Conservation (phyloP, 2,113 vertebrate genomes). For the Mugil cephalus region DNA sequence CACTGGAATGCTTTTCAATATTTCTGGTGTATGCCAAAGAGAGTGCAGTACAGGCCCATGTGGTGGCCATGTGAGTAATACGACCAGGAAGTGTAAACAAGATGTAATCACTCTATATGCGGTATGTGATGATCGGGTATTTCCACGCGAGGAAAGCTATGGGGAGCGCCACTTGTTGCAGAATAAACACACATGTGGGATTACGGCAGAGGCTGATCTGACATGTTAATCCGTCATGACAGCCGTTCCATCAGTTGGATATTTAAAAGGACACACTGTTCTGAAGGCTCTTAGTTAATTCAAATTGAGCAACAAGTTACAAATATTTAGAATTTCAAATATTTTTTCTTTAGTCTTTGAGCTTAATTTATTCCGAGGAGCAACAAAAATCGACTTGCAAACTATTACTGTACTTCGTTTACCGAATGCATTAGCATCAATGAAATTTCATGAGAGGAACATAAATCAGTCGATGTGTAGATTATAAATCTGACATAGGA, state of each 20-base stretch:
- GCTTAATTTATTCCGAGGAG: background rate
- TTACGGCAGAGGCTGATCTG: background rate
- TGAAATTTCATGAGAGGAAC: background rate
- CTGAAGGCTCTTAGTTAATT: background rate
- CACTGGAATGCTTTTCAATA: too few species aligned
- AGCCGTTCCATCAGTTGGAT: background rate
- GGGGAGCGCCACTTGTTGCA: too few species aligned
- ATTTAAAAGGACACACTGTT: background rate
- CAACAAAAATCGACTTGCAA: background rate
- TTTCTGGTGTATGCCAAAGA: too few species aligned
- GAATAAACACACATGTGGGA: background rate
- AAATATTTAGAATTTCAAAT: background rate
- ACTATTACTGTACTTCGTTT: background rate
- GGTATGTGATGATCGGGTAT: slow-evolving; percentile 2
- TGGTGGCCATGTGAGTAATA: background rate
- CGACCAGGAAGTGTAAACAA: background rate
- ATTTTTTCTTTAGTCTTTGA: background rate
- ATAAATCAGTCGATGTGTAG: background rate
- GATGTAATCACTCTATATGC: background rate
- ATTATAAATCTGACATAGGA: too few species aligned
- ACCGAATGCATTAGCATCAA: too few species aligned
- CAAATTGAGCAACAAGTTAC: background rate
- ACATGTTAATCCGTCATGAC: background rate
- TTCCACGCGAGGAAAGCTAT: background rate
- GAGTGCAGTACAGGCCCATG: background rate